A percentile compares a stretch with the other conserved stretches of the same genome.
These are phyloP conservation scores for Anthophora plumipes DNA, from an alignment of 2,888 invertebrate genomes.

Conservation along the genomic window DNA sequence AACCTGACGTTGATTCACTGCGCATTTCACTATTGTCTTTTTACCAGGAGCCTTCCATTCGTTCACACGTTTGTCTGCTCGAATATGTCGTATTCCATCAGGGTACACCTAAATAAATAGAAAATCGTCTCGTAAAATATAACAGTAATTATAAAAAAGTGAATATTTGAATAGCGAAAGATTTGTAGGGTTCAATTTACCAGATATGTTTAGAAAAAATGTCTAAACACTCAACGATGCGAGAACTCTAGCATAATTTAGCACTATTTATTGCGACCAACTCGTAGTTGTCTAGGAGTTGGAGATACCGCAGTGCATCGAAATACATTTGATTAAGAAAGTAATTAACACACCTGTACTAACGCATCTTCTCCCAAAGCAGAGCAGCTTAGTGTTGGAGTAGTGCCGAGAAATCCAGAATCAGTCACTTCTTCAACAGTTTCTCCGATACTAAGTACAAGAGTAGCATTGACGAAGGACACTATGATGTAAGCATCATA, in stretches of 20 bases:
- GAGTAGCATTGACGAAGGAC: slow-evolving; percentile 99
- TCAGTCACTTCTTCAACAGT: slow-evolving; percentile 99
- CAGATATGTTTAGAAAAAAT: slow-evolving; percentile 76
- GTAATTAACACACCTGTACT: slow-evolving; percentile 90
- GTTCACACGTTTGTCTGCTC: slow-evolving; percentile 98
- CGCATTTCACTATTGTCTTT: slow-evolving; percentile 98
- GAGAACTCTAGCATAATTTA: slow-evolving; percentile 76
- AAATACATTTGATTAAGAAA: slow-evolving; percentile 21
- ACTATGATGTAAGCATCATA: slow-evolving; percentile 99
- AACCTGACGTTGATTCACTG: slow-evolving; percentile 99
- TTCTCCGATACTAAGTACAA: slow-evolving; percentile 99
- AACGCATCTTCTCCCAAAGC: slow-evolving; percentile 98
- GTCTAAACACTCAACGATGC: slow-evolving; percentile 82
- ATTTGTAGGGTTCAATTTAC: slow-evolving; percentile 79
- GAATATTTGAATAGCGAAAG: slow-evolving; percentile 1
- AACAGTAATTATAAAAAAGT: not conserved
- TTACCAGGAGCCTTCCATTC: slow-evolving; percentile 99
- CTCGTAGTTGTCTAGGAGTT: slow-evolving; percentile 81
- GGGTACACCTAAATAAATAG: slow-evolving; percentile 91
- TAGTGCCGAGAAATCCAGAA: slow-evolving; percentile 99
- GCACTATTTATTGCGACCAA: slow-evolving; percentile 82
- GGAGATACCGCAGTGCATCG: slow-evolving; percentile 84
- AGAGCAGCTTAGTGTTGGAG: slow-evolving; percentile 99
- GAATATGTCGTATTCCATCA: slow-evolving; percentile 99
- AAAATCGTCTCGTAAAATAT: not conserved